Base-by-base conservation (phyloP, 2,113 vertebrate species). In the Percina caprodes region DNA sequence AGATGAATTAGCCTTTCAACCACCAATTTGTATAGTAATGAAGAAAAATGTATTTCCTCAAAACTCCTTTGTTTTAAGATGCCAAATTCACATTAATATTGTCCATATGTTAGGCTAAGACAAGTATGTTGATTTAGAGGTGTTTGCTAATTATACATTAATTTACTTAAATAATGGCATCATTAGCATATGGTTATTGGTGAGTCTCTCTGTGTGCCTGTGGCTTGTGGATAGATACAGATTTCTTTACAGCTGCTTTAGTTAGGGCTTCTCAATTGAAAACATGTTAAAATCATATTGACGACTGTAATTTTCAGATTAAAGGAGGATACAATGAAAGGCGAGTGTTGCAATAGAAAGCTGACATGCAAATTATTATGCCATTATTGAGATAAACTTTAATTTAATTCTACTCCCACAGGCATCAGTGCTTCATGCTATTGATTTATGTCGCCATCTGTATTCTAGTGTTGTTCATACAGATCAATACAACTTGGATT, bases 381-480 rank as follows among this genome's bases (percentile, higher is more conserved):
- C 33, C 52, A 23, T 39, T 48, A 56, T 74, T 79, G 74, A 90
- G 77, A 74, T 79, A 33, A 77, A 66, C 24, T 80, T 75, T 79
- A 82, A 90, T 88, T 91, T 67, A 81, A 88, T 88, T 84, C 68
- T 59, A 13, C 74, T 71, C 79, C 56, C 81, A n/a, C 19, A 70
- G 83, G 82, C 70, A 24, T 61, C 72, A 1, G 39, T 15, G 65
- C 63, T 59, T 55, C 52, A 42, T 23, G 54, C 24, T 69, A 88
- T 86, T 79, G 88, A 90, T 91, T 88, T 63, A 69, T 45, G 60
- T 24, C 33, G 3, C 45, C 58, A 42, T 80, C 54, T 74, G 24
- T 73, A 72, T 88, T 84, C 65, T 12, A 9, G 45, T 8, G 72
- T 45, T 54, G 61, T 62, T 69, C 69, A 1, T 26, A n/a, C 18